phyloP scores from a whole-genome alignment of 2,888 invertebrate species.

The Athrips mouffetella region DNA sequence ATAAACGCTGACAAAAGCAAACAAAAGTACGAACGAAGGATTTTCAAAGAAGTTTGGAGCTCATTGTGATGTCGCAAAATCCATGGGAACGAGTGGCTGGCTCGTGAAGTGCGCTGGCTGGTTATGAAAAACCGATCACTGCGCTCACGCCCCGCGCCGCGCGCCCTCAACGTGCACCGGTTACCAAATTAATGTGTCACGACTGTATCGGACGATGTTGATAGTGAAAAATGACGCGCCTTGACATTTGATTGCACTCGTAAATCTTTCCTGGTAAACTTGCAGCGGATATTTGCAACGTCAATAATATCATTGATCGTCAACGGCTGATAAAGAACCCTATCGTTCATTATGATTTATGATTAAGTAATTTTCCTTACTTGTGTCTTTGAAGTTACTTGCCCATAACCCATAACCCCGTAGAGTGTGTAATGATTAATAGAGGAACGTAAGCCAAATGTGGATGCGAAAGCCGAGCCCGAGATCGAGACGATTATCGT shows the following conservation, averaged over 20 bases:
- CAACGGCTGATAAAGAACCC: slow-evolving; percentile 1
- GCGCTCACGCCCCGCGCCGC: slow-evolving; percentile 25
- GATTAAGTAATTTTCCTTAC: slow-evolving; percentile 13
- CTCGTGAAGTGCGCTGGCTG: slow-evolving; percentile 16
- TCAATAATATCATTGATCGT: slow-evolving; percentile 14
- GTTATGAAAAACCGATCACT: slow-evolving; percentile 49
- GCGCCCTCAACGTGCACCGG: slow-evolving; percentile 37
- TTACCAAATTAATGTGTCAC: slow-evolving; percentile 60
- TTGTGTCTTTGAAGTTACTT: slow-evolving; percentile 15
- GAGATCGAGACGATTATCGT: slow-evolving; percentile 66
- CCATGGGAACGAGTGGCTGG: slow-evolving; percentile 1
- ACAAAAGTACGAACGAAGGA: neutral
- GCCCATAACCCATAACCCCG: slow-evolving; percentile 21
- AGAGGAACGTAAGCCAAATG: slow-evolving; percentile 49
- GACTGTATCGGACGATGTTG: slow-evolving; percentile 48
- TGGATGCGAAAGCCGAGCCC: slow-evolving; percentile 37
- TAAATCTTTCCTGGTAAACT: slow-evolving; percentile 39
- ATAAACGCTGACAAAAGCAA: neutral
- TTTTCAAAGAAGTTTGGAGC: slow-evolving; percentile 18
- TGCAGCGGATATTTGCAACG: slow-evolving; percentile 29
- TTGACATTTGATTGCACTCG: slow-evolving; percentile 52
- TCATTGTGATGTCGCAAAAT: slow-evolving; percentile 16
- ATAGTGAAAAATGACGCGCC: slow-evolving; percentile 55
- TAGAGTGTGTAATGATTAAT: slow-evolving; percentile 47
- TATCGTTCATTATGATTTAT: slow-evolving; percentile 8